phyloP scores from a whole-genome alignment of 1,140 invertebrate genomes.

The Musca domestica region DNA sequence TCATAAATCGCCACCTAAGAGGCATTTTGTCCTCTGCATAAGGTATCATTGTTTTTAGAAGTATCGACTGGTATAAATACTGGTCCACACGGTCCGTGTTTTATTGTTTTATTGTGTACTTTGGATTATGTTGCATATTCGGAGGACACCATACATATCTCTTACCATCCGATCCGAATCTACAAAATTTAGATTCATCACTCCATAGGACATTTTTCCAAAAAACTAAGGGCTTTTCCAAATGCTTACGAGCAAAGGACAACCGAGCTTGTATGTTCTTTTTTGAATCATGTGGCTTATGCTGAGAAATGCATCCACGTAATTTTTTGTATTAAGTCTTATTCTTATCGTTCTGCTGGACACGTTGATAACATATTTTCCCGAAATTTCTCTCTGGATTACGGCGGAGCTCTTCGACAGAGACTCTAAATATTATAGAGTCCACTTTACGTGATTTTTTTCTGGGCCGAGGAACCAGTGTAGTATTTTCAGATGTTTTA shows the following conservation, averaged over 20 bases:
- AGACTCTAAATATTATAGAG: neutral
- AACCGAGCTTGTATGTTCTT: too few relatives aligned
- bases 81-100: slow-evolving; percentile 28
- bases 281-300: slow-evolving; percentile 11
- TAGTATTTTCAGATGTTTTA: neutral
- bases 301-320: slow-evolving; percentile 4
- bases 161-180: slow-evolving; percentile 27
- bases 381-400: too few relatives aligned
- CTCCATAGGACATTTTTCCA: slow-evolving; percentile 28
- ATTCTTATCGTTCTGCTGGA: too few relatives aligned
- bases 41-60: too few relatives aligned
- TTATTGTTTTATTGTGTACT: too few relatives aligned
- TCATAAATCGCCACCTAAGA: too few relatives aligned
- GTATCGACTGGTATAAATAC: slow-evolving; percentile 11
- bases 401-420: neutral
- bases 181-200: slow-evolving; percentile 26
- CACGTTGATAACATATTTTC: too few relatives aligned
- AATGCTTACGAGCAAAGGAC: too few relatives aligned
- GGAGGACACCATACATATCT: slow-evolving; percentile 23
- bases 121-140: slow-evolving; percentile 19
- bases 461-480: neutral
- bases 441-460: too few relatives aligned
- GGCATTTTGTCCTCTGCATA: too few relatives aligned
- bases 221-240: slow-evolving; percentile 7
- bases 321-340: slow-evolving; percentile 7